Evolutionary conservation across 2,888 invertebrate genomes (phyloP), one percentile per base, ranked within the genome.

Genomic region (Drosophila gaucha): DNA sequence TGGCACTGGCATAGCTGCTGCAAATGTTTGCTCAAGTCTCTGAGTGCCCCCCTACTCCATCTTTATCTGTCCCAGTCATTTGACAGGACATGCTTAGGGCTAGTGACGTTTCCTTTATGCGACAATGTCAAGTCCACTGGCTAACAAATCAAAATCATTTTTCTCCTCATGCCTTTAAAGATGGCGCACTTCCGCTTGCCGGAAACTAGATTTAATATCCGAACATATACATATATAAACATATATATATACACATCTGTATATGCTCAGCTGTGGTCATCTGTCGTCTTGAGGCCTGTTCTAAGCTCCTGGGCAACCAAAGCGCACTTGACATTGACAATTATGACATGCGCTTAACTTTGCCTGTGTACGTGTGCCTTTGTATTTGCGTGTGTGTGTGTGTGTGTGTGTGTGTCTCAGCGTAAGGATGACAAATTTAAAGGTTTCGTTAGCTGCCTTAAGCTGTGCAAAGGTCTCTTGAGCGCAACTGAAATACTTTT

Each of bases 311-410:
- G 36, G 24, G 22, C 57, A 46, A 43, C 26, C 20, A 52, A 44
- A 44, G 36, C 58, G 63, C 46, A 71, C 68, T 74, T 80, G 80
- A 63, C 80, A 80, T 78, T 85, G 78, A 80, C 75, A 80, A 74
- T 80, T 80, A 67, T 80, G 80, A 85, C 74, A 72, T 65, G 64
- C 67, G 64, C 67, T 74, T 64, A 68, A 41, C 49, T 12, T 58
- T 58, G 26, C 57, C 49, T 56, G 3, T 8, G 12, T 28, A 12
- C 36, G 1, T 16, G 14, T 28, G 10, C 6, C 3, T 26, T 8
- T 16, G 5, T 26, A 2, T 50, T 6, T 14, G n/a, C 24, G 9
- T 20, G 12, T 39, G 9, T 22, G 38, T 30, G 9, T 38, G 14
- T 28, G 20, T 16, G 14, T 6, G 57, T 55, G 6, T 14, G 39